Base-by-base conservation (phyloP, 2,888 invertebrate species). In the Caenorhabditis macrosperma region DNA sequence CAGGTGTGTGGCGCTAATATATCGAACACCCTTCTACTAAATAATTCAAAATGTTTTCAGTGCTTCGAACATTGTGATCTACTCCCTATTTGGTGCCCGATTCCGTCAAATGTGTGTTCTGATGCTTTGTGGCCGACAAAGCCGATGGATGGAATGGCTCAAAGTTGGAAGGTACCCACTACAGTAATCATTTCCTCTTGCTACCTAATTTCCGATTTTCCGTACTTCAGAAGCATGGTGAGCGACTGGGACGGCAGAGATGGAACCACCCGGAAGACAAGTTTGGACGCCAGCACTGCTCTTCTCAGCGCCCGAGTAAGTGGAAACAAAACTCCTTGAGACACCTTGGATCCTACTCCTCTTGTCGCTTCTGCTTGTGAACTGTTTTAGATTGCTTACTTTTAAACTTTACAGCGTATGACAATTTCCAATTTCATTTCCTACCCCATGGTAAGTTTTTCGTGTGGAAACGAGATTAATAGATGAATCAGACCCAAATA, bases 61-160 rank as follows among this genome's bases (percentile, higher is more conserved):
- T 55, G 90, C 90, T 9, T 88, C 87, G 2, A 90, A 90, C 81
- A 88, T 90, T 71, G 81, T 89, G 24, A 90, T 90, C 75, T 90
- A 90, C 76, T 89, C 88, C 7, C 82, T 89, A 15, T 89, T 90
- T 54, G 88, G 89, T 2, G 85, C 86, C 10, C 75, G 86, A 10
- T 90, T 90, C 78, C 84, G 90, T 22, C 85, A 85, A 52, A 83
- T 88, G 82, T 88, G 86, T 78, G 82, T 86, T 12, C 55, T 85
- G 30, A 77, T 88, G 68, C 82, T 90, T 7, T 90, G 88, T 59
- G 84, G 84, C 30, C 33, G 78, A 57, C 55, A 80, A 20, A 84
- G 84, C 57, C 77, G 76, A 24, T 84, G 84, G 82, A 84, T 81
- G 81, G 69, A 79, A n/a, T 84, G 84, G 84, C 74, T 84, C 44